phyloP scores from a whole-genome alignment of 2,888 invertebrate species.

The Agrochola lota region DNA sequence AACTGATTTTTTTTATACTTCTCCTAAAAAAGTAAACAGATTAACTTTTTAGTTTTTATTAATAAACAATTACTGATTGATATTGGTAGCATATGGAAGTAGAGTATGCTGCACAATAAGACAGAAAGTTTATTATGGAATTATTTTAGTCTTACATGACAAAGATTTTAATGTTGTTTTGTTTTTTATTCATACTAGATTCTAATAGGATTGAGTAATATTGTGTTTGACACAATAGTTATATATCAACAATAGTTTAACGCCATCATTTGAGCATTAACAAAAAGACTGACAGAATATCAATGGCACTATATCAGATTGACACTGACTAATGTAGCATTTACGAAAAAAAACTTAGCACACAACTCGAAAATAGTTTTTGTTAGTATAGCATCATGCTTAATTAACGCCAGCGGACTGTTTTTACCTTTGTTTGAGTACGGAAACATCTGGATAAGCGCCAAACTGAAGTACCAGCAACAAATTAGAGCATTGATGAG shows the following conservation, averaged over 20 bases:
- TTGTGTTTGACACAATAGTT: neutral
- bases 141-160: neutral
- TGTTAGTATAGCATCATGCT: constrained; percentile 66
- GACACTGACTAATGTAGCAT: constrained; percentile 29
- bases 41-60: neutral
- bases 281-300: constrained; percentile 21
- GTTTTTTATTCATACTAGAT: constrained; percentile 15
- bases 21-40: neutral
- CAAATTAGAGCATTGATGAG: constrained; percentile 65
- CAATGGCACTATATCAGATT: constrained; percentile 32
- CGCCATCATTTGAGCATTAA: neutral
- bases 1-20: neutral
- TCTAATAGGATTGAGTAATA: neutral
- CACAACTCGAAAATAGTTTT: constrained; percentile 53
- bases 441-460: constrained; percentile 75
- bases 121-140: neutral
- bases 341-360: constrained; percentile 33
- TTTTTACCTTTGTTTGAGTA: constrained; percentile 75
- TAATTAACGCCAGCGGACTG: constrained; percentile 67
- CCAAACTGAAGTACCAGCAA: constrained; percentile 74
- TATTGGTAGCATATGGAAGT: neutral
- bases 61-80: neutral
- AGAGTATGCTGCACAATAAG: neutral
- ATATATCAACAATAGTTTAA: neutral
- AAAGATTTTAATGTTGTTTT: constrained; percentile 1